A percentile compares a stretch with the other conserved stretches of the same genome.
These are phyloP conservation scores for Thripadectes ignobilis DNA, from an alignment of 2,797 vertebrate species.

Conservation along the genomic window DNA sequence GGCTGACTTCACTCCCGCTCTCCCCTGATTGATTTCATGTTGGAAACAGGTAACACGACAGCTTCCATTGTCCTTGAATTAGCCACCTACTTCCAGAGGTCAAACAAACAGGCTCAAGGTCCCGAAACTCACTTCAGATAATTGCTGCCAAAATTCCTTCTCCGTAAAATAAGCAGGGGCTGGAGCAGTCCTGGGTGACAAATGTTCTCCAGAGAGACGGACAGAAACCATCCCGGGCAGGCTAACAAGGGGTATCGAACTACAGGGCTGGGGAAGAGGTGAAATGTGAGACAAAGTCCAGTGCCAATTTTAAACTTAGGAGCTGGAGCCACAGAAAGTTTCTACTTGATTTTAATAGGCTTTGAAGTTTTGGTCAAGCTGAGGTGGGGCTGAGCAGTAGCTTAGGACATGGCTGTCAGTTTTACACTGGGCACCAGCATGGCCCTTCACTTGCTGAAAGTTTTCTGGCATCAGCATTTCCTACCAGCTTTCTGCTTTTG, in stretches of 20 bases:
- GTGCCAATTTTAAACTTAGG: constrained; percentile 47
- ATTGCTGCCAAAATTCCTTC: constrained; percentile 68
- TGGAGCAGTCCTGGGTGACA: constrained; percentile 61
- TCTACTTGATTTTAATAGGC: not conserved
- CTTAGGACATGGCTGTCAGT: not conserved
- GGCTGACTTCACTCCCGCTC: constrained; percentile 65
- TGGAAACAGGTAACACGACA: constrained; percentile 66
- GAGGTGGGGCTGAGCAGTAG: not conserved
- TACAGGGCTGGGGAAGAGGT: constrained; percentile 45
- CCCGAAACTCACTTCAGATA: constrained; percentile 24
- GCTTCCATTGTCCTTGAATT: constrained; percentile 66
- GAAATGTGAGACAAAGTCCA: constrained; percentile 18
- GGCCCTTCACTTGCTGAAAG: not conserved
- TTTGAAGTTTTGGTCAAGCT: not conserved
- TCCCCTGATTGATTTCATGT: constrained; percentile 65
- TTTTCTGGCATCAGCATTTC: not conserved
- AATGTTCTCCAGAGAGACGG: constrained; percentile 64
- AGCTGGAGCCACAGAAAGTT: not conserved
- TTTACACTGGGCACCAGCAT: not conserved
- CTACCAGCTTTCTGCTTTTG: not conserved
- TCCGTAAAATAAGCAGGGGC: constrained; percentile 1
- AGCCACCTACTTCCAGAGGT: constrained; percentile 70
- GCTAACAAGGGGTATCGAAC: constrained; percentile 58
- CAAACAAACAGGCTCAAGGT: constrained; percentile 70
- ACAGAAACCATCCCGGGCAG: constrained; percentile 45